Base-by-base conservation (phyloP, 2,888 invertebrate genomes). In the Mythimna vitellina region DNA sequence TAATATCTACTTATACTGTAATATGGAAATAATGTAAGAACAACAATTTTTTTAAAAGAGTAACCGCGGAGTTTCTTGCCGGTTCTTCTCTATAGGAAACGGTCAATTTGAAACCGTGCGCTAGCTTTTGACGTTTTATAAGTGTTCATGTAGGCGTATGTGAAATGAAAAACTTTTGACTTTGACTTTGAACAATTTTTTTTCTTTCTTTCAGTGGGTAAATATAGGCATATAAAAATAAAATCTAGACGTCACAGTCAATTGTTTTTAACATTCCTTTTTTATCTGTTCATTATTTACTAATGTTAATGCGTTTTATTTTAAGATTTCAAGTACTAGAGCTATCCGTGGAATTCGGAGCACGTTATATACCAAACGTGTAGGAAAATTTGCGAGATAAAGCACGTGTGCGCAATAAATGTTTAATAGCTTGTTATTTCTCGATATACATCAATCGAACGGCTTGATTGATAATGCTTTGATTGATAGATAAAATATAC, bases 321-420 rank as follows among this genome's bases (percentile, higher is more conserved):
- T 80, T 62, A 53, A n/a, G 32, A 80, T 75, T 76, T 76, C 76
- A 17, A 80, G 80, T 73, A 72, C 56, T 56, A 54, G 10, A 32
- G 29, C 53, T 35, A 17, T 17, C 8, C 49, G 25, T 74, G 75
- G 75, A 56, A 80, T 75, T 62, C 53, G 6, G 51, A 75, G 42
- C 61, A 57, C 46, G 46, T 53, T n/a, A 51, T 29, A 25, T 6
- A 38, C 35, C 12, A 70, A 54, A 51, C 51, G 29, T 62, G n/a
- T 12, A 46, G 76, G 67, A 67, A 80, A 67, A 58, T 75, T 58
- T 67, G n/a, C 49, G 38, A 60, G 32, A 64, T 60, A 22, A 10
- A 12, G 14, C 63, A 61, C 64, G 63, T 81, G 68, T 56, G 12
- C 20, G 14, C 56, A 61, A 67, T 67, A 76, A 49, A 63, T 22